Percentiles rank a stretch among this genome's conserved stretches.
Evolutionary conservation across 1,140 invertebrate species (phyloP).

Genomic region (Meloidogyne hapla): DNA sequence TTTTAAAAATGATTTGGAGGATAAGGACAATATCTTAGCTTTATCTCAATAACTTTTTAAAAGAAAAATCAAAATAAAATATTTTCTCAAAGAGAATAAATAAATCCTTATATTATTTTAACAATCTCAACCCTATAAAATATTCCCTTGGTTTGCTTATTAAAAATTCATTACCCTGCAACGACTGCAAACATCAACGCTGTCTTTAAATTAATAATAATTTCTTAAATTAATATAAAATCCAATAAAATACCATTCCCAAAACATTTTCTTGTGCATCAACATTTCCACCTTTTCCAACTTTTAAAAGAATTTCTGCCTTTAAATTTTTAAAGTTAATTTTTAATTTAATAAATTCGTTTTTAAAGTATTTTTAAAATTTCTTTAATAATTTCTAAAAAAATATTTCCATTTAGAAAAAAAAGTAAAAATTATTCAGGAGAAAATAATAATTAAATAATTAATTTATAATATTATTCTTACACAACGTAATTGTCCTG

Average conservation of each 20-base stretch:
- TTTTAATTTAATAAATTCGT: too few species aligned
- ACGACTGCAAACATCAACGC: conserved; percentile 35
- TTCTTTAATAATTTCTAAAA: not conserved
- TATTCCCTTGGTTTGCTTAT: too few species aligned
- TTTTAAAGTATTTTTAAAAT: too few species aligned
- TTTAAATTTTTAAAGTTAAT: not conserved
- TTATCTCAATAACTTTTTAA: too few species aligned
- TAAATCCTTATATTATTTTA: too few species aligned
- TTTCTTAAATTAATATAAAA: too few species aligned
- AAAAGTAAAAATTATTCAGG: too few species aligned
- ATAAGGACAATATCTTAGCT: too few species aligned
- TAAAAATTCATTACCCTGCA: conserved; percentile 30
- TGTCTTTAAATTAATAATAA: not conserved
- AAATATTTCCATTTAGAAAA: not conserved
- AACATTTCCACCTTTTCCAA: not conserved
- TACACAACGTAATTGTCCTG: conserved; percentile 21
- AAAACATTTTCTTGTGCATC: conserved; percentile 37
- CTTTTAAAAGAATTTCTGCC: not conserved
- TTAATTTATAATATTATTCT: not conserved
- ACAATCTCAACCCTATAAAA: too few species aligned
- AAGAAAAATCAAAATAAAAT: not conserved
- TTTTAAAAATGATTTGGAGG: not conserved
- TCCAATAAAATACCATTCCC: conserved; percentile 21
- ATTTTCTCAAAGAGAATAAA: not conserved
- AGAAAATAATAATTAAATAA: not conserved